A percentile compares a stretch with the other conserved stretches of the same genome.
These are phyloP conservation scores for Scalopus aquaticus DNA, from an alignment of 2,113 vertebrate species.

Conservation along the genomic window DNA sequence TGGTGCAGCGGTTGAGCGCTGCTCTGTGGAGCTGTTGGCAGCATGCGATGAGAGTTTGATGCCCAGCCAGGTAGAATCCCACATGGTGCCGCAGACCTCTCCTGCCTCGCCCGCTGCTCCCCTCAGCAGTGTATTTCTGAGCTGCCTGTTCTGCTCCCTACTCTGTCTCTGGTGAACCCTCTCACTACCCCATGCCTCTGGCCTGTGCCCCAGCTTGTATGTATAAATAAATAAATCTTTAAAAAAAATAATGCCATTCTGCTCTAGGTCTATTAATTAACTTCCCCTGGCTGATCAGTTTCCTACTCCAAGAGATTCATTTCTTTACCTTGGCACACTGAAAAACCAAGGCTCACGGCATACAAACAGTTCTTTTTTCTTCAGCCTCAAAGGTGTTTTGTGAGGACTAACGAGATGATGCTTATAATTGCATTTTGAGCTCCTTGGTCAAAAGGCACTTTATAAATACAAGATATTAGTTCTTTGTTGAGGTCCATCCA, in stretches of 20 bases:
- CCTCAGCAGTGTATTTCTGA: too few relatives aligned
- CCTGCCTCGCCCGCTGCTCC: too few relatives aligned
- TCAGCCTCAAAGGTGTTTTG: conserved; percentile 30
- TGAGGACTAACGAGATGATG: conserved; percentile 72
- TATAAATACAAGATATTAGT: conserved; percentile 54
- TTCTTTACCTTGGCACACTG: conserved; percentile 33
- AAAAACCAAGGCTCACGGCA: conserved; percentile 38
- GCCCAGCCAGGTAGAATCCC: too few relatives aligned
- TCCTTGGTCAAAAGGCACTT: conserved; percentile 54
- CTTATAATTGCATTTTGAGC: conserved; percentile 64
- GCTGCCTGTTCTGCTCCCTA: too few relatives aligned
- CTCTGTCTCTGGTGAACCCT: too few relatives aligned
- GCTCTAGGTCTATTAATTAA: conserved; percentile 52
- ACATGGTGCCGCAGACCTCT: too few relatives aligned
- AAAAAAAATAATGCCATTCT: conserved; percentile 49
- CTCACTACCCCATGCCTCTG: too few relatives aligned
- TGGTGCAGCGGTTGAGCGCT: too few relatives aligned
- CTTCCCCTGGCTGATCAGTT: not conserved
- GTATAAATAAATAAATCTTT: too few relatives aligned
- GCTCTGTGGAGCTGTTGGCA: too few relatives aligned
- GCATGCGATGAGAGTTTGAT: too few relatives aligned
- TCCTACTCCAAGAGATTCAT: conserved; percentile 62
- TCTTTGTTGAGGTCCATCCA: conserved; percentile 44
- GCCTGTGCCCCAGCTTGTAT: too few relatives aligned
- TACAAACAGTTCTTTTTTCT: conserved; percentile 46